phyloP scores from a whole-genome alignment of 2,888 invertebrate species.

The Diarsia brunnea region DNA sequence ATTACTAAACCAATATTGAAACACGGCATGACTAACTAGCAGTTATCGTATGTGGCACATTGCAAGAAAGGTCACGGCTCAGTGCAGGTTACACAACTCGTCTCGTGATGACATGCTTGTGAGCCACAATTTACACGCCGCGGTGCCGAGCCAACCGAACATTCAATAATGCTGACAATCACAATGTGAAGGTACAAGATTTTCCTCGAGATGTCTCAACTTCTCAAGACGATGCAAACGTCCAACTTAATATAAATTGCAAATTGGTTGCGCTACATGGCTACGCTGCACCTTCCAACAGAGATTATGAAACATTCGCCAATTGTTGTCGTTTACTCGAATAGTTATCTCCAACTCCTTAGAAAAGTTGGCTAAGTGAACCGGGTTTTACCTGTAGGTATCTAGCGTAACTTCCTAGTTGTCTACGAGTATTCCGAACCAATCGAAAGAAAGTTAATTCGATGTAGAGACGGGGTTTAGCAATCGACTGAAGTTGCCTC shows the following conservation, averaged over 20 bases:
- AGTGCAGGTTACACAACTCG: constrained; percentile 73
- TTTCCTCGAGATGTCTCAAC: constrained; percentile 48
- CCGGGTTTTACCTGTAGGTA: constrained; percentile 64
- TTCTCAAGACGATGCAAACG: constrained; percentile 39
- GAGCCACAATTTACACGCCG: constrained; percentile 20
- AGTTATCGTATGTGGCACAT: constrained; percentile 63
- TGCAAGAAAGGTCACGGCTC: constrained; percentile 79
- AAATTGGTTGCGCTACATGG: constrained; percentile 62
- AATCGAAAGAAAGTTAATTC: constrained; percentile 75
- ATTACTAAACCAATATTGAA: constrained; percentile 56
- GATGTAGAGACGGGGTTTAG: constrained; percentile 62
- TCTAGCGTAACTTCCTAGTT: constrained; percentile 66
- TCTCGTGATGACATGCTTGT: constrained; percentile 53
- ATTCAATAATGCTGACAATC: constrained; percentile 54
- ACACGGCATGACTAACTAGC: constrained; percentile 64
- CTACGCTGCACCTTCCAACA: constrained; percentile 54
- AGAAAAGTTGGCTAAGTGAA: constrained; percentile 61
- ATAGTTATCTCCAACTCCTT: constrained; percentile 55
- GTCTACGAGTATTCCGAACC: constrained; percentile 70
- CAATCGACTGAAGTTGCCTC: constrained; percentile 64
- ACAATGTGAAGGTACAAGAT: constrained; percentile 36
- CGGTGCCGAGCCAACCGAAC: constrained; percentile 9
- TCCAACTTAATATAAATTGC: constrained; percentile 61
- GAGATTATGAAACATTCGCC: constrained; percentile 63
- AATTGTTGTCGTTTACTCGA: constrained; percentile 60